Conservation (phyloP, 2,888 invertebrate genomes). For the Ophion ventricosus region DNA sequence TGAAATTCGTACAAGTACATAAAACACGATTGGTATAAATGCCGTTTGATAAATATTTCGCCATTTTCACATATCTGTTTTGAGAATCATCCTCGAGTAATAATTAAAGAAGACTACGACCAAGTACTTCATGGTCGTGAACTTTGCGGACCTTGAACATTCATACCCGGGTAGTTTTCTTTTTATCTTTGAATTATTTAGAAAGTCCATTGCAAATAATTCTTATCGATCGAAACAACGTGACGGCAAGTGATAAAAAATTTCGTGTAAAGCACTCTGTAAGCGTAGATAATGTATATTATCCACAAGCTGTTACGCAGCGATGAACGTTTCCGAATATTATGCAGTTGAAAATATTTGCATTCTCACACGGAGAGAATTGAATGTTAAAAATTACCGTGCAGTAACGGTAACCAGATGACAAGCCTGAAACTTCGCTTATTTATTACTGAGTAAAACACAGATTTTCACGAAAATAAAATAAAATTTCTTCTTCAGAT, state of each 20-base stretch:
- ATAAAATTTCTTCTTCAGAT: too few species aligned
- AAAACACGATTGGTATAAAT: neutral
- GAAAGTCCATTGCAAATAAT: neutral
- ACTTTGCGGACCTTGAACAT: neutral
- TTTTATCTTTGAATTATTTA: neutral
- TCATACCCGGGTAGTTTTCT: neutral
- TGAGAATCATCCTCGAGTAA: neutral
- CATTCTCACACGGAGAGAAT: too few species aligned
- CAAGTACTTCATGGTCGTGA: neutral
- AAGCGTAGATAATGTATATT: neutral
- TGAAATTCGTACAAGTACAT: neutral
- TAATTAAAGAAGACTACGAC: neutral
- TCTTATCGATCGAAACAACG: neutral
- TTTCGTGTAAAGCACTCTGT: neutral
- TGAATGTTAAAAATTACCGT: too few species aligned
- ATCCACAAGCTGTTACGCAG: neutral
- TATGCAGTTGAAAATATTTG: neutral
- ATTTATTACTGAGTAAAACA: too few species aligned
- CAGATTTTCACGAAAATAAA: too few species aligned
- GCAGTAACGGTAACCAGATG: too few species aligned
- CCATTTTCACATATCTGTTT: neutral
- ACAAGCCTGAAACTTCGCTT: too few species aligned
- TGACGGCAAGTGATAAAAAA: neutral
- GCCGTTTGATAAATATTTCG: neutral
- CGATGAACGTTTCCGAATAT: neutral